Evolutionary conservation across 35 echinoderm and acorn worm genomes (phyloP).

Genomic region (Holothuria glaberrima): DNA sequence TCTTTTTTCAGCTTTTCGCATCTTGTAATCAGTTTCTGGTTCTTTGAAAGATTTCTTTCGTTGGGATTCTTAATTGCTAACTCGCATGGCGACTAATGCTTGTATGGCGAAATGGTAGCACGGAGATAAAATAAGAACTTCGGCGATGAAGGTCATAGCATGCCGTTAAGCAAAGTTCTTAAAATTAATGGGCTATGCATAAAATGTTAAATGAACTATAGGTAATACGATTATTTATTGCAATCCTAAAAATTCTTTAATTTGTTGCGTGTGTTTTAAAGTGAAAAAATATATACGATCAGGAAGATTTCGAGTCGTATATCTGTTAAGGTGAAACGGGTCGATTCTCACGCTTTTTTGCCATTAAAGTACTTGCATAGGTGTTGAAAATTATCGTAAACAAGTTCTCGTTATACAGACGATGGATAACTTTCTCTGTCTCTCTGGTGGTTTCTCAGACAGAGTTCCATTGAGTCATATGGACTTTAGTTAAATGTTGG

Average conservation of each 20-base stretch:
- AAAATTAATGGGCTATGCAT: slow-evolving; percentile 43
- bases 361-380: background rate
- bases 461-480: no score
- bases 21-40: background rate
- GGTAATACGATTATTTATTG: slow-evolving; percentile 40
- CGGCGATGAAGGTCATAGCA: background rate
- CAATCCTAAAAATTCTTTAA: slow-evolving; percentile 44
- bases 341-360: slow-evolving; percentile 32
- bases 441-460: no score
- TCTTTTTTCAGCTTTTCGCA: background rate
- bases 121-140: slow-evolving; percentile 30
- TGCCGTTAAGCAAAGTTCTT: slow-evolving; percentile 36
- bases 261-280: slow-evolving; percentile 46
- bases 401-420: no score
- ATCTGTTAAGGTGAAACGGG: slow-evolving; percentile 19
- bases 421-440: no score
- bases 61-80: slow-evolving; percentile 38
- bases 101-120: slow-evolving; percentile 14
- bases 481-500: no score
- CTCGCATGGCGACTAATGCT: slow-evolving; percentile 36
- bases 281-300: slow-evolving; percentile 33
- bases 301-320: slow-evolving; percentile 18
- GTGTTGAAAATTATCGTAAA: no score
- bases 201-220: slow-evolving; percentile 45
- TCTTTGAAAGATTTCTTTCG: background rate